Evolutionary conservation across 2,888 invertebrate genomes (phyloP).

Genomic region (Serrognathus titanus): DNA sequence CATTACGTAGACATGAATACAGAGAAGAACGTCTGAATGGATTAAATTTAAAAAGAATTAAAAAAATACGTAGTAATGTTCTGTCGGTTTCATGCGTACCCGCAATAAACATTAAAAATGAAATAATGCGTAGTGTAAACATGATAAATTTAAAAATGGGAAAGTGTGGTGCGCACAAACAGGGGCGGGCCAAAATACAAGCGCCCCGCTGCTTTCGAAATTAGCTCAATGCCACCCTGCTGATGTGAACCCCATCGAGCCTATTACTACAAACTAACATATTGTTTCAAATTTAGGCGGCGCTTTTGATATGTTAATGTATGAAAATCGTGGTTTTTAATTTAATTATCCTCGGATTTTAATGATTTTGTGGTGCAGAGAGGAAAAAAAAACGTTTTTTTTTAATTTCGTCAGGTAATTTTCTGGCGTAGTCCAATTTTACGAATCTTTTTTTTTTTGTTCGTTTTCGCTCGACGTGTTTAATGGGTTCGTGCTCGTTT

Average conservation of each 20-base stretch:
- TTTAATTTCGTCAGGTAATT: not conserved
- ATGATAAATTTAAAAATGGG: slow-evolving; percentile 22
- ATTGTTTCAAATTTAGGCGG: slow-evolving; percentile 48
- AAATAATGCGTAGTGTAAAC: slow-evolving; percentile 23
- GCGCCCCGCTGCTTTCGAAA: slow-evolving; percentile 20
- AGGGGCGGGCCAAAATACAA: slow-evolving; percentile 26
- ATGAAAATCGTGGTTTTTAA: slow-evolving; percentile 40
- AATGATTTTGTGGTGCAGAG: slow-evolving; percentile 7
- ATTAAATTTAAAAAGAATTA: no score
- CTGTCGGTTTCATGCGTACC: no score
- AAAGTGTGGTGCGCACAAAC: slow-evolving; percentile 23
- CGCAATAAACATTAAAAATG: no score
- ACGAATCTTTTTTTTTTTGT: no score
- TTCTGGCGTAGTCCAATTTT: no score
- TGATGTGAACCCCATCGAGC: slow-evolving; percentile 18
- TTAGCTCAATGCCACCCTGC: slow-evolving; percentile 26
- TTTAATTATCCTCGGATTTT: slow-evolving; percentile 35
- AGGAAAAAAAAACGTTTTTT: not conserved
- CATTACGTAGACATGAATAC: no score
- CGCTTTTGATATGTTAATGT: slow-evolving; percentile 39
- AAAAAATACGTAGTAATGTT: no score
- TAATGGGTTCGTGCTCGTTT: no score
- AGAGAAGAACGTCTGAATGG: no score
- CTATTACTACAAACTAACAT: slow-evolving; percentile 45
- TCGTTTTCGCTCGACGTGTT: no score